phyloP scores from a whole-genome alignment of 2,113 vertebrate species.

The Chaetorhynchus papuensis region DNA sequence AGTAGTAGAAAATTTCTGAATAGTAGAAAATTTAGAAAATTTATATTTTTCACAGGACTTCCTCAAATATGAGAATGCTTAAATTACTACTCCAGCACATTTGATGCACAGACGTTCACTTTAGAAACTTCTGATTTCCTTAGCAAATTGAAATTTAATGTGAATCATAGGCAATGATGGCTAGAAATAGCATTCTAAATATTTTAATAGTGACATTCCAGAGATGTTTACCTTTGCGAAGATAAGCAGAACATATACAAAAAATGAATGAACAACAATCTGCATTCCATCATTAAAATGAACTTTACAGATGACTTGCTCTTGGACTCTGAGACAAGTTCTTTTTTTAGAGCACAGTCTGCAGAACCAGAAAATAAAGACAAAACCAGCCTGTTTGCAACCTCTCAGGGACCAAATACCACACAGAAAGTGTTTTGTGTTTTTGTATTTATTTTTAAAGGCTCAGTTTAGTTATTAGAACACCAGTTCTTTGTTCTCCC shows the following conservation, averaged over 20 bases:
- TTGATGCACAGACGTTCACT: background rate
- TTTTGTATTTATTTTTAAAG: background rate
- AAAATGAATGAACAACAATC: background rate
- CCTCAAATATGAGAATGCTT: background rate
- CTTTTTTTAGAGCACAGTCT: slow-evolving; percentile 38
- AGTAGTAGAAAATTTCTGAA: background rate
- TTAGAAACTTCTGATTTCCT: background rate
- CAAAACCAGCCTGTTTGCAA: slow-evolving; percentile 12
- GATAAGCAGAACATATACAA: slow-evolving; percentile 31
- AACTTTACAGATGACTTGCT: slow-evolving; percentile 55
- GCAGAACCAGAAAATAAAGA: slow-evolving; percentile 48
- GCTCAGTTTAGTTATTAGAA: slow-evolving; percentile 9
- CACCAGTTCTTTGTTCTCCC: background rate
- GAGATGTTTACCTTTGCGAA: slow-evolving; percentile 16
- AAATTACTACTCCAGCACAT: background rate
- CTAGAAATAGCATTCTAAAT: background rate
- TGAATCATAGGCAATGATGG: background rate
- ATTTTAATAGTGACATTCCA: slow-evolving; percentile 26
- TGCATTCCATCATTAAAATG: slow-evolving; percentile 21
- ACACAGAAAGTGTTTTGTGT: background rate
- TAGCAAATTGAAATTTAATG: background rate
- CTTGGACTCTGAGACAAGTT: slow-evolving; percentile 18
- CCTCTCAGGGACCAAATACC: slow-evolving; percentile 16
- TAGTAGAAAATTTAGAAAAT: background rate
- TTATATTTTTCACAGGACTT: background rate